Evolutionary conservation across 2,797 vertebrate genomes (phyloP).

Genomic region (Syndactyla subalaris): DNA sequence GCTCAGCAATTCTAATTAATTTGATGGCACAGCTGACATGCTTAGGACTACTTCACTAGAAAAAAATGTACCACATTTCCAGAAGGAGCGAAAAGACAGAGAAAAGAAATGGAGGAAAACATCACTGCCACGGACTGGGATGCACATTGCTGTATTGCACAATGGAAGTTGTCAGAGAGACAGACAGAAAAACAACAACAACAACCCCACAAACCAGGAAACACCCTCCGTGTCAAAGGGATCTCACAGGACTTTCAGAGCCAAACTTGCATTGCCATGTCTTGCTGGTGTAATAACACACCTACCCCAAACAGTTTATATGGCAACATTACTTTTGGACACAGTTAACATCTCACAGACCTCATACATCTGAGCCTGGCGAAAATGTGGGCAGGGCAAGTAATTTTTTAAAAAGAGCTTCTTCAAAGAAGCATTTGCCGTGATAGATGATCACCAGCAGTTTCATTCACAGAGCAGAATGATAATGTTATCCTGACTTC

Average conservation of each 20-base stretch:
- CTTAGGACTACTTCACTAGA: neutral
- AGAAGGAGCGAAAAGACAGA: neutral
- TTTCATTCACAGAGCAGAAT: neutral
- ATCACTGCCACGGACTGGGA: too few species aligned
- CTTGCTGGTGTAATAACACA: neutral
- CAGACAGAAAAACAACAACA: neutral
- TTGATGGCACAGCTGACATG: neutral
- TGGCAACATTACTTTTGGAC: neutral
- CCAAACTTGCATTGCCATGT: neutral
- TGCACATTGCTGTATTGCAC: rapidly evolving
- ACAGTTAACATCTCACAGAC: neutral
- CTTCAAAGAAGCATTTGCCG: neutral
- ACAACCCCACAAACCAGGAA: neutral
- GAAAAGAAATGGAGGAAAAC: neutral
- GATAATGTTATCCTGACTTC: neutral
- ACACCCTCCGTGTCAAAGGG: neutral
- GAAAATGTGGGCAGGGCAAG: neutral
- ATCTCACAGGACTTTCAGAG: neutral
- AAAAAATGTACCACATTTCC: neutral
- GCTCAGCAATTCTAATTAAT: neutral
- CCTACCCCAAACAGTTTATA: neutral
- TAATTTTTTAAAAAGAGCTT: neutral
- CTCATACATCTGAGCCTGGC: neutral
- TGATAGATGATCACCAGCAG: neutral
- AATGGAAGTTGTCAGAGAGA: neutral